Base-by-base conservation (phyloP, 2,888 invertebrate species). In the Exocentrus adspersus region DNA sequence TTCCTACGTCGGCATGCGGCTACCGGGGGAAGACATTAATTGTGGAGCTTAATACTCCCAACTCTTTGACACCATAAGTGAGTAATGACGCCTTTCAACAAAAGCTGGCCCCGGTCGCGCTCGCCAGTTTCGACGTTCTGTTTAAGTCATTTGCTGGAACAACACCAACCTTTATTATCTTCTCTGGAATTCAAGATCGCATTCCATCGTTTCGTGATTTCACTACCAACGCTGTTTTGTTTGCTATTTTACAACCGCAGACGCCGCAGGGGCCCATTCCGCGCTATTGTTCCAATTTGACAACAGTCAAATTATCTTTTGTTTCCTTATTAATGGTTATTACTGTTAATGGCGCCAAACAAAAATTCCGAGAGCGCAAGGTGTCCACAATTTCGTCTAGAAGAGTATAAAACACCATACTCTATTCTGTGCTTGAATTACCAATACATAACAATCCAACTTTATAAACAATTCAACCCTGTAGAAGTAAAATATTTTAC, bases 31-130 rank as follows among this genome's bases (percentile, higher is more conserved):
- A 68, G 64, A 68, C 66, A 71, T 68, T 71, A 71, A 65, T 69
- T 69, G 67, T 64, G 59, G 60, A 54, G 57, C 65, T 63, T 61
- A 54, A 62, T 61, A 46, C 60, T 63, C 53, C 58, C 56, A 69
- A 66, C 64, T 68, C 68, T 66, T 66, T 68, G 67, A 71, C 69
- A 67, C 57, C 56, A 62, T 65, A 66, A 69, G 67, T 71, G 71
- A 69, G 57, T 65, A 66, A 71, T 63, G 65, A 67, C 65, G 62
- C 59, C 54, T 65, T 62, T 60, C 52, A 62, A 63, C 60, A 62
- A 59, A 61, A 63, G 60, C 60, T 62, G 63, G 51, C 17, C 53
- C 30, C 32, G 56, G 12, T 62, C 48, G 43, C 42, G 32, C 43
- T 57, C 45, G 52, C 58, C 57, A 53, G 43, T 56, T 60, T 64